Evolutionary conservation across 2,888 invertebrate genomes (phyloP), one percentile per base, ranked within the genome.

Genomic region (Tachina fera): DNA sequence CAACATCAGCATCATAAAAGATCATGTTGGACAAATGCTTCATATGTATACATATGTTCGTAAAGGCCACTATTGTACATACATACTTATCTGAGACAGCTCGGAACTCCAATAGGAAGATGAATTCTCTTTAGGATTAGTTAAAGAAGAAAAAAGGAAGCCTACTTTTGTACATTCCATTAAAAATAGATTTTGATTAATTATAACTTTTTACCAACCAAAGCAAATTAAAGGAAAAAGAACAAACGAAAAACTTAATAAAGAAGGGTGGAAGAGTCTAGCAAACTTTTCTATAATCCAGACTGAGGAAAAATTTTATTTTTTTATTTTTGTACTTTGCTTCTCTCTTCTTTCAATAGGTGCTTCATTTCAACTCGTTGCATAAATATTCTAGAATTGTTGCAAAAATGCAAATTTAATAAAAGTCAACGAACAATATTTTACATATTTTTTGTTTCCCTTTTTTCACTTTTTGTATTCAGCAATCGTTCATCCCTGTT

Each of bases 341-440:
- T 22, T 49, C 31, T 5, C 31, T 8, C 11, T 45, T 41, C 43
- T 43, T 41, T 63, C 72, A 49, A 63, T n/a, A n/a, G 58, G 39
- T 39, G 31, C 67, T 76, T 67, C 16, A 67, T 77, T 77, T 68
- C 16, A 77, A 68, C 16, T 39, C 39, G n/a, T 19, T 56, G 45
- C 39, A 76, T 14, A 58, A 77, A 77, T 31, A 45, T 14, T 61
- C 31, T 31, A 16, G 9, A 45, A 53, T 45, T 51, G 41, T 9
- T 41, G n/a, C 16, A 13, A 51, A 76, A 51, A 80, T 72, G 65
- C 58, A 72, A 58, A 72, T 74, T 72, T 72, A 51, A 56, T 16
- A 63, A 78, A 56, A 63, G 31, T 63, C 72, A 80, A 19, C 70
- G 65, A 80, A 19, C 68, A 49, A 68, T 41, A 14, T 61, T 74